These are phyloP conservation scores for Hydrolagus colliei DNA, from an alignment of 2,797 vertebrate genomes.

Conservation along the genomic window DNA sequence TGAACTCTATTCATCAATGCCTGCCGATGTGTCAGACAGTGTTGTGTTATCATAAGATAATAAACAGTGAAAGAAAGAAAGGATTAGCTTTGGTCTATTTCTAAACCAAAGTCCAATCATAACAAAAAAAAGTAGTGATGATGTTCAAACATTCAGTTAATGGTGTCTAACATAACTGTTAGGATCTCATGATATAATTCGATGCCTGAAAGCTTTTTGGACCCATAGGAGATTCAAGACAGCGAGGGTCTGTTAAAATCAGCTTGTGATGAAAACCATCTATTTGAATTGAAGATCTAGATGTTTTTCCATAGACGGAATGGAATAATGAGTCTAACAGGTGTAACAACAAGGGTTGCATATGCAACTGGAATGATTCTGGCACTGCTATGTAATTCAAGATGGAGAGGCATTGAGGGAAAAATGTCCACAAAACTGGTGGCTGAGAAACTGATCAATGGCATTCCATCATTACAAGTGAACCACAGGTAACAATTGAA, in stretches of 20 bases:
- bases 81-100: background rate
- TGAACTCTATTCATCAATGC: background rate
- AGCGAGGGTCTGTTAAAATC: background rate
- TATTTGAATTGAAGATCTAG: background rate
- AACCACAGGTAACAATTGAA: slow-evolving; percentile 6
- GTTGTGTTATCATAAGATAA: background rate
- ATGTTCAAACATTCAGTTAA: background rate
- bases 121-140: background rate
- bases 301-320: background rate
- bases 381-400: slow-evolving; percentile 17
- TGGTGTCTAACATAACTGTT: background rate
- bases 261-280: background rate
- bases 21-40: background rate
- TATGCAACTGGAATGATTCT: background rate
- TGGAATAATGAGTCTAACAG: background rate
- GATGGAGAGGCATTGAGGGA: background rate
- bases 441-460: background rate
- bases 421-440: background rate
- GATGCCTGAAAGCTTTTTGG: background rate
- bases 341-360: slow-evolving; percentile 17
- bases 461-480: background rate
- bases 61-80: background rate
- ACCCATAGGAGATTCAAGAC: background rate
- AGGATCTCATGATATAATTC: background rate
- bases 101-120: background rate